phyloP scores from a whole-genome alignment of 2,888 invertebrate genomes.

The Ectropis crepuscularia region DNA sequence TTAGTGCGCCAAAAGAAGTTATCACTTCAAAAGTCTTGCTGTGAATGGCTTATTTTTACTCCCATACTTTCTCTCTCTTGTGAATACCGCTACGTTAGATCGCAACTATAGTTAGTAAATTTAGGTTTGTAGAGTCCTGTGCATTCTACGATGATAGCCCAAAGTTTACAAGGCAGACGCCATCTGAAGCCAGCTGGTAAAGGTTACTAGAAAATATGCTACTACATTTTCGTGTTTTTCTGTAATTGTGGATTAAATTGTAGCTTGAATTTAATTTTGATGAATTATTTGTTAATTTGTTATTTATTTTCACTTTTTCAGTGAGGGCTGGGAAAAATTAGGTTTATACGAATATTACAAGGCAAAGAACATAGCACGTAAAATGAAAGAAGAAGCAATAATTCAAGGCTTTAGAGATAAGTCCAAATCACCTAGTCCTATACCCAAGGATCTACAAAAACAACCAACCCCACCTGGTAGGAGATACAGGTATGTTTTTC shows the following conservation, averaged over 20 bases:
- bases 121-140: no score
- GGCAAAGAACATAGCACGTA: slow-evolving; percentile 96
- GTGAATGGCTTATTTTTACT: no score
- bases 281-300: slow-evolving; percentile 4
- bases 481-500: slow-evolving; percentile 85
- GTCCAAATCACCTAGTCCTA: slow-evolving; percentile 92
- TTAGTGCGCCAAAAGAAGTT: no score
- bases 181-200: no score
- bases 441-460: slow-evolving; percentile 89
- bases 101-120: no score
- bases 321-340: slow-evolving; percentile 99
- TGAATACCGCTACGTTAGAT: no score
- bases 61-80: no score
- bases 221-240: background rate
- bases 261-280: background rate
- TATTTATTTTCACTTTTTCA: slow-evolving; percentile 57
- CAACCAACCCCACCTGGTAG: slow-evolving; percentile 90
- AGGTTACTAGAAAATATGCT: no score
- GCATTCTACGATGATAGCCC: no score
- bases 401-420: slow-evolving; percentile 88
- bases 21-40: no score
- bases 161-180: no score
- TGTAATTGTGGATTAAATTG: background rate
- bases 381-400: slow-evolving; percentile 94
- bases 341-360: slow-evolving; percentile 99